phyloP scores from a whole-genome alignment of 2,888 invertebrate genomes.

The Patella caerulea region DNA sequence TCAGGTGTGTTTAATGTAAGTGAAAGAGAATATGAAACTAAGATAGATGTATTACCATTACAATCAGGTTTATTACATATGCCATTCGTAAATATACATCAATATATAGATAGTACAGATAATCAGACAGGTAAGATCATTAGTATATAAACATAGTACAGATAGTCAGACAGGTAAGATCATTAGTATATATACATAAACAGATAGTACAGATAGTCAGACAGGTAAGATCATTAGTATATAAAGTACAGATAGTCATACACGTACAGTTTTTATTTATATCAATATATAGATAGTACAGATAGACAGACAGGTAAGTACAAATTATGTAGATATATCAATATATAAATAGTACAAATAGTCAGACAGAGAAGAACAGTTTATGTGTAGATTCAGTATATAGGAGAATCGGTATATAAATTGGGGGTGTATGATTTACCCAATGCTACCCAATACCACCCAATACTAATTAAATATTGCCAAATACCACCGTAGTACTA shows the following conservation, averaged over 20 bases:
- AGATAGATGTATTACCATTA: conserved; percentile 93
- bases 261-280: too few species aligned
- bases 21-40: conserved; percentile 80
- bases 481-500: too few species aligned
- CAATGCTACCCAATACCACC: too few species aligned
- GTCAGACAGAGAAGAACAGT: too few species aligned
- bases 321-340: neutral
- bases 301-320: too few species aligned
- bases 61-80: conserved; percentile 90
- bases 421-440: too few species aligned
- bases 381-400: too few species aligned
- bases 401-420: too few species aligned
- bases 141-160: conserved; percentile 67
- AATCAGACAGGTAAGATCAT: neutral
- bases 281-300: too few species aligned
- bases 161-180: too few species aligned
- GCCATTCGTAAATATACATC: conserved; percentile 88
- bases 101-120: conserved; percentile 76
- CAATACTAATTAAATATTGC: too few species aligned
- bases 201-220: conserved; percentile 26
- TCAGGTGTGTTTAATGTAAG: conserved; percentile 78
- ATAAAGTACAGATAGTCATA: neutral
- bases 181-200: conserved; percentile 78
- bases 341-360: too few species aligned
- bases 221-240: conserved; percentile 7